These are phyloP conservation scores for Ellobius talpinus DNA, from an alignment of 2,113 vertebrate species.

Conservation along the genomic window DNA sequence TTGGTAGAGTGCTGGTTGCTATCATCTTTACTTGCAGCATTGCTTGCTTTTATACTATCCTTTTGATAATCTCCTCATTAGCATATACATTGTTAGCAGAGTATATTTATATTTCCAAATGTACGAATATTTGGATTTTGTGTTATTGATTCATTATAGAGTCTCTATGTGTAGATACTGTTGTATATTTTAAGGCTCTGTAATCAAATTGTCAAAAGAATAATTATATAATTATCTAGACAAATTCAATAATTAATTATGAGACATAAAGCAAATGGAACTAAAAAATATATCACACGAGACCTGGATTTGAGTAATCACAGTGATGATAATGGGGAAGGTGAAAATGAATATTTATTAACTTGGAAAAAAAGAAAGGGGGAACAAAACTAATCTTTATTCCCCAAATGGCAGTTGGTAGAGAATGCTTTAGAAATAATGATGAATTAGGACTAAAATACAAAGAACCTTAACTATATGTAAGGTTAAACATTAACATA, in stretches of 20 bases:
- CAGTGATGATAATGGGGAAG: not conserved
- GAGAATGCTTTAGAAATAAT: slow-evolving; percentile 21
- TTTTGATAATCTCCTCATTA: not conserved
- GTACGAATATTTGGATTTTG: not conserved
- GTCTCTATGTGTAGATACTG: not conserved
- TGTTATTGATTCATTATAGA: not conserved
- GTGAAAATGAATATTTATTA: slow-evolving; percentile 24
- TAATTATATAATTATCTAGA: slow-evolving; percentile 10
- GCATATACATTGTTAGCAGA: not conserved
- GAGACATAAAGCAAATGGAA: not conserved
- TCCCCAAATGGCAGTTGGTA: not conserved
- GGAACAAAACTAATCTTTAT: not conserved
- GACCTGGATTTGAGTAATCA: not conserved
- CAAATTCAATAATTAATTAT: slow-evolving; percentile 12
- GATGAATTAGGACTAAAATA: not conserved
- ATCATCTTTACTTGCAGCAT: not conserved
- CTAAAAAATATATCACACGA: not conserved
- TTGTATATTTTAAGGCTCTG: not conserved
- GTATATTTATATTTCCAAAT: slow-evolving; percentile 19
- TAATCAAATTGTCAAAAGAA: not conserved
- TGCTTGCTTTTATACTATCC: not conserved
- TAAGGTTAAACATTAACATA: not conserved
- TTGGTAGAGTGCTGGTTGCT: not conserved
- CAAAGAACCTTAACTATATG: slow-evolving; percentile 6
- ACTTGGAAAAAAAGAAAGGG: slow-evolving; percentile 9